phyloP scores from a whole-genome alignment of 2,888 invertebrate genomes.

The Cantharis flavilabris region DNA sequence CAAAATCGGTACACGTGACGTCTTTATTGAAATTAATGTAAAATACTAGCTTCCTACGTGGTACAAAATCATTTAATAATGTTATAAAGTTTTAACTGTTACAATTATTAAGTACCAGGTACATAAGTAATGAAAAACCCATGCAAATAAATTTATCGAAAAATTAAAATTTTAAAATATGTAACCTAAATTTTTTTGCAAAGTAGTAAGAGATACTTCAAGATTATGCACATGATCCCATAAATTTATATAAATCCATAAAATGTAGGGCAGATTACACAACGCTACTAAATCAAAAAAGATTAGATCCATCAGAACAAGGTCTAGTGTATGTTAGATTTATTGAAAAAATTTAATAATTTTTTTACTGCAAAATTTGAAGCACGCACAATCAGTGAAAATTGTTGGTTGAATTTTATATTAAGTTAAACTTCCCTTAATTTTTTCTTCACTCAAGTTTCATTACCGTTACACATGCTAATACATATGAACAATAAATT shows the following conservation, averaged over 20 bases:
- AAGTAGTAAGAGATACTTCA: slow-evolving; percentile 43
- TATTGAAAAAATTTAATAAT: slow-evolving; percentile 8
- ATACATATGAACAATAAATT: not conserved
- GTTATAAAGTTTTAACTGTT: not conserved
- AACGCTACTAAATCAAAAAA: slow-evolving; percentile 41
- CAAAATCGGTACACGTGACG: not conserved
- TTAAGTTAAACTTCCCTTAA: not conserved
- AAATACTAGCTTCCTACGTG: not conserved
- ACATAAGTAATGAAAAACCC: not conserved
- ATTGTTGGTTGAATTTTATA: not conserved
- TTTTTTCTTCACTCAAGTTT: not conserved
- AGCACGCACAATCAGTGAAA: not conserved
- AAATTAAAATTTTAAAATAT: not conserved
- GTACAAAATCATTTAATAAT: not conserved
- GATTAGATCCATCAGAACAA: slow-evolving; percentile 36
- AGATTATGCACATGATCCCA: slow-evolving; percentile 44
- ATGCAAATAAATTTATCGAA: not conserved
- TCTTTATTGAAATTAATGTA: not conserved
- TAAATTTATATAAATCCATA: slow-evolving; percentile 45
- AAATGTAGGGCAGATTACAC: slow-evolving; percentile 38
- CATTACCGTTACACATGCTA: not conserved
- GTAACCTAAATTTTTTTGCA: not conserved
- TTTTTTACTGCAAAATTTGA: not conserved
- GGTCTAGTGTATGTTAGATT: slow-evolving; percentile 12
- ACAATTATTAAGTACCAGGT: not conserved